Percentiles rank a stretch among this genome's conserved stretches.
Evolutionary conservation across 1,140 invertebrate species (phyloP).

Genomic region (Olivierus martensii): DNA sequence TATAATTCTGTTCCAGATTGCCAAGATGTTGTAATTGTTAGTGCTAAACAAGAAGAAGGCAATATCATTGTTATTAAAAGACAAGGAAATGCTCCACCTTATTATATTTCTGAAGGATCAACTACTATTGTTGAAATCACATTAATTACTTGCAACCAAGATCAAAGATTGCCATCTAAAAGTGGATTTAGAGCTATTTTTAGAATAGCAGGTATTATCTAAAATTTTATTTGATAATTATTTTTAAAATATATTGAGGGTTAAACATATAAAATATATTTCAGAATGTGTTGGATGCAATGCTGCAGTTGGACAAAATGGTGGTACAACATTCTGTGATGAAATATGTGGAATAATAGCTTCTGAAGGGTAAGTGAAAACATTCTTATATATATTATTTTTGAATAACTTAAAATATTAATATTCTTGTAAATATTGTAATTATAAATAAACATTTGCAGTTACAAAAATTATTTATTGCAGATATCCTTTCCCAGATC

Average conservation of each 20-base stretch:
- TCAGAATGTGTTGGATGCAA: slow-evolving; percentile 21
- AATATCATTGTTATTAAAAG: slow-evolving; percentile 16
- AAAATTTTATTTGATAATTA: background rate
- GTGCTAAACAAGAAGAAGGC: slow-evolving; percentile 4
- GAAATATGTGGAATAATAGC: slow-evolving; percentile 21
- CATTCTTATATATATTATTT: background rate
- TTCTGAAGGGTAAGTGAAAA: slow-evolving; percentile 18
- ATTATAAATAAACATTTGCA: background rate
- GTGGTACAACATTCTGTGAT: slow-evolving; percentile 16
- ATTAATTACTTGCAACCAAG: slow-evolving; percentile 22
- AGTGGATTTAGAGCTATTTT: slow-evolving; percentile 22
- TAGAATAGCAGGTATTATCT: slow-evolving; percentile 16
- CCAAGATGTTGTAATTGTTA: slow-evolving; percentile 14
- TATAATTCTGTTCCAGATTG: slow-evolving; percentile 21
- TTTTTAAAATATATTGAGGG: background rate
- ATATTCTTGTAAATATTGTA: background rate
- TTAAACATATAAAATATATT: background rate
- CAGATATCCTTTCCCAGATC: slow-evolving; percentile 23
- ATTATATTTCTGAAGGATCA: slow-evolving; percentile 21
- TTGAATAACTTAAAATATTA: background rate
- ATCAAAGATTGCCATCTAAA: background rate
- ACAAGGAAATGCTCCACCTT: slow-evolving; percentile 19
- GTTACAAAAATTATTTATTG: background rate
- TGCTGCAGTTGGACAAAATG: slow-evolving; percentile 10
- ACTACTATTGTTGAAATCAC: slow-evolving; percentile 16